Conservation (phyloP, 2,113 vertebrate genomes). For the Talpa occidentalis region DNA sequence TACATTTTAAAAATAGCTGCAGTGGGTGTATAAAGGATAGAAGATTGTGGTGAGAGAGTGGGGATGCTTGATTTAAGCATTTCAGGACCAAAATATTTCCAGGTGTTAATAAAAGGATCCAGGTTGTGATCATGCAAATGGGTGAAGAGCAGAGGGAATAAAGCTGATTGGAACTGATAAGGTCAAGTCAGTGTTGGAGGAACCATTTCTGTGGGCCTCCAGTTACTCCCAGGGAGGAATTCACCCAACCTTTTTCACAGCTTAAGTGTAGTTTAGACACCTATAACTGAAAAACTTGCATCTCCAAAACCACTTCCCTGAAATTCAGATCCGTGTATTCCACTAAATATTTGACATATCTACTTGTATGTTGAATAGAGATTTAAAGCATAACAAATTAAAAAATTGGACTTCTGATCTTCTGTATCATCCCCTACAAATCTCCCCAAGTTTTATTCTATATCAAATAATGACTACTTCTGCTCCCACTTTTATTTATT, state of each 20-base stretch:
- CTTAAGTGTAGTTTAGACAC: neutral
- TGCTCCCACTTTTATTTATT: too few relatives aligned
- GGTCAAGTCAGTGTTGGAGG: neutral
- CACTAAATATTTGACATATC: neutral
- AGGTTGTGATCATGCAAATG: neutral
- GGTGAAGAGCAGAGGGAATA: neutral
- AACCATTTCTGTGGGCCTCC: neutral
- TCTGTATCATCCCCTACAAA: neutral
- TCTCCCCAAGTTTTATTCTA: neutral
- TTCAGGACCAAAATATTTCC: neutral
- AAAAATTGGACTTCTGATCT: neutral
- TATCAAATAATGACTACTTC: neutral
- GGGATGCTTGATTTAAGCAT: neutral
- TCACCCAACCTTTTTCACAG: neutral
- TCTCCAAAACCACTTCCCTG: neutral
- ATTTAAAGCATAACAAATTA: neutral
- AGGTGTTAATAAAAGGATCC: neutral
- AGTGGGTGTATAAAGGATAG: neutral
- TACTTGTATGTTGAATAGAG: neutral
- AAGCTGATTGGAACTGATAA: neutral
- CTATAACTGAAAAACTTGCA: neutral
- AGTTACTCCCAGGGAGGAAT: too few relatives aligned
- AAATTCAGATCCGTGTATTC: neutral
- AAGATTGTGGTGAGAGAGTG: neutral
- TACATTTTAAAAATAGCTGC: neutral